These are phyloP conservation scores for Montipora sp. DNA, from an alignment of 64 coral and sea anemone species.

Conservation along the genomic window DNA sequence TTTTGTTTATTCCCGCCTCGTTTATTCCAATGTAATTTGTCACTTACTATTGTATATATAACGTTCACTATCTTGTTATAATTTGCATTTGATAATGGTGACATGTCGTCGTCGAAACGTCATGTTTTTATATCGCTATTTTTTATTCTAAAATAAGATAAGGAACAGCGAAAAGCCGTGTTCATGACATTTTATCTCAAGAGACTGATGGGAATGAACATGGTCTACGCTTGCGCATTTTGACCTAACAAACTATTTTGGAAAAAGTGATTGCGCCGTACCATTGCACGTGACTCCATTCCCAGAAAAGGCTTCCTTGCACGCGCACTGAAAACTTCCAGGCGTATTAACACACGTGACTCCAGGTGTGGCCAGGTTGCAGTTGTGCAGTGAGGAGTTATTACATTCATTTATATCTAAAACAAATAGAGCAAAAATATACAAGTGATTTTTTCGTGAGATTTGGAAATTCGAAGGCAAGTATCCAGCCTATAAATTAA, in stretches of 20 bases:
- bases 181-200: not conserved
- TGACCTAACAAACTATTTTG: not conserved
- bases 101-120: no score
- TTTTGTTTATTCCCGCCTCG: no score
- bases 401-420: slow-evolving; percentile 39
- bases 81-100: no score
- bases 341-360: slow-evolving; percentile 27
- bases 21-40: no score
- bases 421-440: not conserved
- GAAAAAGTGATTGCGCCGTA: not conserved
- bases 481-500: no score
- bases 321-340: slow-evolving; percentile 33
- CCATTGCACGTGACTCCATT: slow-evolving; percentile 36
- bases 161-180: no score
- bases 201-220: no score
- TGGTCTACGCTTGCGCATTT: no score
- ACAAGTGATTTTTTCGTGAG: not conserved
- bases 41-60: no score
- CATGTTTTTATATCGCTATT: no score
- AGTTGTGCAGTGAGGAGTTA: slow-evolving; percentile 4
- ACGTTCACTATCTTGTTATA: no score
- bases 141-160: no score
- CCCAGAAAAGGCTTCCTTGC: not conserved
- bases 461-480: not conserved
- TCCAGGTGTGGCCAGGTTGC: not conserved